Evolutionary conservation across 2,797 vertebrate species (phyloP), one percentile per base, ranked within the genome.

Genomic region (Pipistrellus pipistrellus): DNA sequence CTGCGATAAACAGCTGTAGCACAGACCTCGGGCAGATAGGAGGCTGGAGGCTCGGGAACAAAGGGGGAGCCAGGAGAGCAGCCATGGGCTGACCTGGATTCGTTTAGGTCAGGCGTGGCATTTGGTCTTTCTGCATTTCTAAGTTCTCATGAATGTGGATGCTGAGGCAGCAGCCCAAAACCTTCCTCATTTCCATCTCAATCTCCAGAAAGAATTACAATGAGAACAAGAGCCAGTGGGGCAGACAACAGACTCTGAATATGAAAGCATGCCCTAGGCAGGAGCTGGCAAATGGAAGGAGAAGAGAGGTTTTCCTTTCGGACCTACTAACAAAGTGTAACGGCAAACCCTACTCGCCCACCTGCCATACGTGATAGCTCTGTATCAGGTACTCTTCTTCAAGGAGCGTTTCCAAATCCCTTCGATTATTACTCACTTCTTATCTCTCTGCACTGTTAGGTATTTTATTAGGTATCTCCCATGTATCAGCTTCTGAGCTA

Each of bases 101-200:
- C 11, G 51, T 90, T 82, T 91, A 62, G 96, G 96, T 97, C 97
- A 95, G 88, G 73, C 72, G 10, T n/a, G 69, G 89, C 95, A 72
- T 95, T 94, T 90, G 93, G 91, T 91, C 93, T 84, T 83, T 95
- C 77, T 46, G 68, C 86, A 95, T 94, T 96, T 97, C 83, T 94
- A 94, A 97, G 2, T 95, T 92, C 96, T 96, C 89, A 85, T 94
- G 96, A 97, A 97, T 96, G 94, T 91, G 94, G 84, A 91, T 68
- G 23, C 59, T 77, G 57, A 96, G 85, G 89, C 96, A 76, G 94
- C 86, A 88, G 73, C 95, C 94, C 93, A 80, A 87, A 93, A 87
- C 83, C 92, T 86, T 91, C 38, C 96, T 96, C 96, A 97, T 97
- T 97, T 97, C 95, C 96, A 97, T 97, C 96, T 96, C 95, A 97